Base-by-base conservation (phyloP, 2,888 invertebrate genomes). In the Thymelicus lineola region DNA sequence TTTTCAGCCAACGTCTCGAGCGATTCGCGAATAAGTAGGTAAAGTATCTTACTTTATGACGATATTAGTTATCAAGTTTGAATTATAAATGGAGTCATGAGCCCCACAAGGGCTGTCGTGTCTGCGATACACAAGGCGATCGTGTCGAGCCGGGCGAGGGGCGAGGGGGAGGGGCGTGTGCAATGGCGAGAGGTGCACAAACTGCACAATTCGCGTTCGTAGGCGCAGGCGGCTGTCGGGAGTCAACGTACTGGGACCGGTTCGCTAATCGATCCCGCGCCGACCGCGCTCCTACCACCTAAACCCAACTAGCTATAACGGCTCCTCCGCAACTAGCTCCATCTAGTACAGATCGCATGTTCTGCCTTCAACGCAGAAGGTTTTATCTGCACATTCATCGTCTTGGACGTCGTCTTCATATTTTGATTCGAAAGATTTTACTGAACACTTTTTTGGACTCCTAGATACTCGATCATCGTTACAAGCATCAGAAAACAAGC, bases 231-330 rank as follows among this genome's bases (percentile, higher is more conserved):
- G 85, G 80, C 84, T 83, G 86, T 83, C 84, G 82, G 89, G 92
- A 92, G 92, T 92, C 93, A 93, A 93, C 84, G 93, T 83, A 91
- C 84, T 80, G 83, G 80, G 88, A 92, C 93, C 93, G 93, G 93
- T 93, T 92, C 87, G 86, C 88, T 93, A 91, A 93, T 93, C 91
- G 91, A 86, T 91, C 90, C 90, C 81, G 86, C 87, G 85, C 84
- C 84, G 86, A 81, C 83, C 80, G 86, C 85, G 83, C 88, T 91
- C 89, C 92, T 86, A 91, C 88, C 90, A 83, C 86, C 89, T 89
- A 86, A 88, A 87, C 86, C 79, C 84, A 82, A 84, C 87, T 70
- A 64, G 70, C 12, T 91, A 75, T 80, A 93, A 93, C 93, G 93
- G 93, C 89, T 87, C 82, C 86, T 85, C 79, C 78, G 80, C n/a